Percentiles rank a stretch among this genome's conserved stretches.
phyloP scores from a whole-genome alignment of 2,113 vertebrate species.

The Halichoerus grypus region DNA sequence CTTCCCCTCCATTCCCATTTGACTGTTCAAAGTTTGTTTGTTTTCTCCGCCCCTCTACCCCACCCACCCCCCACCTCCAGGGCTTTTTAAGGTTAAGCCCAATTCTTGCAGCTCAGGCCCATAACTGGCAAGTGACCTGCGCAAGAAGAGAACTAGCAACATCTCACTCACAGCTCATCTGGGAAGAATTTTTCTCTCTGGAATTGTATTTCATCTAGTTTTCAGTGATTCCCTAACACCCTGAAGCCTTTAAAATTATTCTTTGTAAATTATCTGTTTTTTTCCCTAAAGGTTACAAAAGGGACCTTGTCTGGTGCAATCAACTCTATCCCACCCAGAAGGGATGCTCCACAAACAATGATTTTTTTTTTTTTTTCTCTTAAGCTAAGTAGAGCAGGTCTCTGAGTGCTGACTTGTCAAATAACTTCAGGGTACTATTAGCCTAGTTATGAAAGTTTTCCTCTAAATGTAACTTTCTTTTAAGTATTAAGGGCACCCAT shows the following conservation, averaged over 20 bases:
- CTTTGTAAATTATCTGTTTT: neutral
- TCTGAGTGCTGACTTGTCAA: neutral
- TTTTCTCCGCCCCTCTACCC: neutral
- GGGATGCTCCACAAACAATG: neutral
- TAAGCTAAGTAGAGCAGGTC: neutral
- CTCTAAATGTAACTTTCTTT: conserved; percentile 34
- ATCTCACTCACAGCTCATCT: neutral
- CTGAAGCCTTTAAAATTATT: neutral
- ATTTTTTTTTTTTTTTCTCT: neutral
- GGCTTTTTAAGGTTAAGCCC: neutral
- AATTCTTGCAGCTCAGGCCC: neutral
- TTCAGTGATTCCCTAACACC: neutral
- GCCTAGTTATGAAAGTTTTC: conserved; percentile 10
- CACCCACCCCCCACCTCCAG: rapidly evolving
- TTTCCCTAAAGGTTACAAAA: neutral
- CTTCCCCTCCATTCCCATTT: neutral
- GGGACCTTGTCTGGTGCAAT: neutral
- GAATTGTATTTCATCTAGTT: neutral
- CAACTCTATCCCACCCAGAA: neutral
- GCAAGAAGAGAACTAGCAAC: neutral
- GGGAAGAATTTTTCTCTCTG: neutral
- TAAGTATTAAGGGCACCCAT: neutral
- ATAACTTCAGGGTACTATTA: neutral
- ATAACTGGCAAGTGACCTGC: rapidly evolving
- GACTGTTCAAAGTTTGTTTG: neutral